Base-by-base conservation (phyloP, 2,888 invertebrate species). In the Caenorhabditis virilis region DNA sequence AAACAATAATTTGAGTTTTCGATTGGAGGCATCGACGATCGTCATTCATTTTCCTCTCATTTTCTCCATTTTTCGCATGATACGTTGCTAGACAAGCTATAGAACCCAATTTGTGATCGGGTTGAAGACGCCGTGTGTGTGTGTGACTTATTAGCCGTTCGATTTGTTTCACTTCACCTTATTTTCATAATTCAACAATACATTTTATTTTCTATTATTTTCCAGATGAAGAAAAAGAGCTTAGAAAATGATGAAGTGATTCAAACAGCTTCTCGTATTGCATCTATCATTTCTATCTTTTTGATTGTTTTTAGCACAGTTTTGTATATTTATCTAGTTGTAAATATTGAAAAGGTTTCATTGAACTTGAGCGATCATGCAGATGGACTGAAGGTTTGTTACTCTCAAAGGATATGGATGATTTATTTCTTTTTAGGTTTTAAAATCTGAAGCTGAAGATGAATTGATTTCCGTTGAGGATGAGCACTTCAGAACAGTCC, bases 201-300 rank as follows among this genome's bases (percentile, higher is more conserved):
- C 18, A 30, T 20, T 25, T 42, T 22, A 6, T 16, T 25, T 45
- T 4, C 16, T 30, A 46, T 16, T 9, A n/a, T 36, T 35, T 27
- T 54, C n/a, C 25, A n/a, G 9, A 64, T 58, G 64, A 64, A 42
- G 45, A 64, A 64, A 55, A 55, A 46, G 20, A 41, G 47, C 23
- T 46, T 50, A 7, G 69, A 69, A 47, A 27, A 38, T 20, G 64
- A 69, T 58, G 52, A 55, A 25, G 20, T 41, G 11, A 52, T 61
- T 23, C 43, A 51, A 16, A 48, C 45, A 18, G 62, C 59, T 22
- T 65, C 65, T 33, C 55, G 60, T 18, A 25, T 65, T 15, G 65
- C 69, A 26, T 69, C 69, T 11, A 56, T 36, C 22, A n/a, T 69
- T 15, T 69, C 69, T 9, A 56, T 69, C 20, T 43, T 65, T 50